These are phyloP conservation scores for Paratilapia polleni DNA, from an alignment of 2,113 vertebrate genomes.

Conservation along the genomic window DNA sequence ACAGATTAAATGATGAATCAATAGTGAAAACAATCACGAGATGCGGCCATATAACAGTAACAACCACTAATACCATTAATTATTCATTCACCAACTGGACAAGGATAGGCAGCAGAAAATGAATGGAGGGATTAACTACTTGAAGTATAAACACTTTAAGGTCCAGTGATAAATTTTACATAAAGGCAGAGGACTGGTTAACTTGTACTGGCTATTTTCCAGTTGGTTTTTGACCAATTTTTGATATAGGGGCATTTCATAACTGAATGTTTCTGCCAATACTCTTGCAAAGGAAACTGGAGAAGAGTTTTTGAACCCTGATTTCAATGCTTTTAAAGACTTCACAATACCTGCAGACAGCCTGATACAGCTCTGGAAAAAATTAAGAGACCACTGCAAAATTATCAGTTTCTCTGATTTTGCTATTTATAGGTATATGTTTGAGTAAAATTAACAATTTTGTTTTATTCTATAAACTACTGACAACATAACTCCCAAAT, in stretches of 20 bases:
- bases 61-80: background rate
- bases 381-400: too few species aligned
- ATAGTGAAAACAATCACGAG: background rate
- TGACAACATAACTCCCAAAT: too few species aligned
- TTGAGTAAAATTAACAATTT: too few species aligned
- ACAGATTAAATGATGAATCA: background rate
- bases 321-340: background rate
- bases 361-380: too few species aligned
- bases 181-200: background rate
- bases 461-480: too few species aligned
- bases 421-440: too few species aligned
- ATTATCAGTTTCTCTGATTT: too few species aligned
- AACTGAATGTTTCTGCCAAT: background rate
- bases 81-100: background rate
- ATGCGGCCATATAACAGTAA: background rate
- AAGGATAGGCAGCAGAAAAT: background rate
- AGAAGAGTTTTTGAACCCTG: background rate
- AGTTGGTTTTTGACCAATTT: background rate
- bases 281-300: background rate
- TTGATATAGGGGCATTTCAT: background rate
- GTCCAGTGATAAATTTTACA: background rate
- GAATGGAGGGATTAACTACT: background rate
- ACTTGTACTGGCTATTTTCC: background rate
- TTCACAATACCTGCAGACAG: background rate
- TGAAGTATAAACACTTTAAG: background rate